These are phyloP conservation scores for Sisor rabdophorus DNA, from an alignment of 2,113 vertebrate species.

Conservation along the genomic window DNA sequence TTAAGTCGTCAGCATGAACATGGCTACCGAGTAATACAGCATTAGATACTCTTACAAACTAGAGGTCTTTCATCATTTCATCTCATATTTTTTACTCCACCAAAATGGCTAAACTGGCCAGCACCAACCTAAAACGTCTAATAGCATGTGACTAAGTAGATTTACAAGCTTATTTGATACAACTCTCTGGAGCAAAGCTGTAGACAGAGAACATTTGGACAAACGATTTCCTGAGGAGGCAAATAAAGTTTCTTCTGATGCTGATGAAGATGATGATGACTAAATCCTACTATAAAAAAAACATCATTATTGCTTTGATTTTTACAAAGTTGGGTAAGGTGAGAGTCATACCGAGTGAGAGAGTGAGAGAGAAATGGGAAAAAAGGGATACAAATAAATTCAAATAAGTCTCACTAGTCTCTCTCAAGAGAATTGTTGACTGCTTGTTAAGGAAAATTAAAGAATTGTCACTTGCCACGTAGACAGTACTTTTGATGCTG, in stretches of 20 bases:
- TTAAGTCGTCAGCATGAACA: conserved; percentile 48
- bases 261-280: no score
- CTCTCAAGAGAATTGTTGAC: conserved; percentile 75
- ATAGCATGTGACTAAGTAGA: neutral
- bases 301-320: no score
- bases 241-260: no score
- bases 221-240: neutral
- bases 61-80: neutral
- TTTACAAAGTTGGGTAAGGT: no score
- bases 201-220: neutral
- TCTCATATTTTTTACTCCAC: conserved; percentile 3
- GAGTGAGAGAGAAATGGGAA: conserved; percentile 54
- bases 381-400: conserved; percentile 78
- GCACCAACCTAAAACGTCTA: conserved; percentile 11
- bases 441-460: conserved; percentile 96
- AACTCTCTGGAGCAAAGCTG: neutral
- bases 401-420: conserved; percentile 82
- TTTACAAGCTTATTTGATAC: neutral
- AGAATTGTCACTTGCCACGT: conserved; percentile 87
- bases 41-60: conserved; percentile 29
- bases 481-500: conserved; percentile 81
- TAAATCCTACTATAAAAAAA: no score
- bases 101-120: conserved; percentile 12
- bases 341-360: neutral
- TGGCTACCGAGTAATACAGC: conserved; percentile 46